phyloP scores from a whole-genome alignment of 2,113 vertebrate genomes.

The Mellivora capensis region DNA sequence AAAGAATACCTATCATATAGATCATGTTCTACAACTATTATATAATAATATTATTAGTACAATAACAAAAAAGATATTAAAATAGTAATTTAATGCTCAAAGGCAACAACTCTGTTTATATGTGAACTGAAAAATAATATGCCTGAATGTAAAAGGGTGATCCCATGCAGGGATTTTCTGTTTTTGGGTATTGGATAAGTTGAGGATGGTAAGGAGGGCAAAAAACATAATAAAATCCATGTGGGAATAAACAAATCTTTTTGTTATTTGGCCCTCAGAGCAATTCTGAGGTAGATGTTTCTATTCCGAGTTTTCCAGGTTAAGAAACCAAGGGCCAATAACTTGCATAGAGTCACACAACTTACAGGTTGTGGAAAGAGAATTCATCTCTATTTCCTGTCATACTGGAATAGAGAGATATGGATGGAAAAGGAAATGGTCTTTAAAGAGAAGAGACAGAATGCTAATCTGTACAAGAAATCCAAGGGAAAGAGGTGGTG shows the following conservation, averaged over 20 bases:
- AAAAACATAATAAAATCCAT: background rate
- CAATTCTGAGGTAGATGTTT: background rate
- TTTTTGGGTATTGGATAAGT: conserved; percentile 1
- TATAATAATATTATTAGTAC: background rate
- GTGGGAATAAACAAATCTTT: background rate
- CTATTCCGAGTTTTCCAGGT: background rate
- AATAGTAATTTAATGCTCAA: background rate
- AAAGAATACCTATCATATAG: background rate
- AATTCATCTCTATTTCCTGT: background rate
- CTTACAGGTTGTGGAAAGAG: background rate
- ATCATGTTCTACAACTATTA: background rate
- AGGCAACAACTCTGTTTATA: background rate
- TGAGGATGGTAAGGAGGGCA: background rate
- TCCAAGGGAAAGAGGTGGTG: background rate
- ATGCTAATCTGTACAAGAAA: background rate
- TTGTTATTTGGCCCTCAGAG: background rate
- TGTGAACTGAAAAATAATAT: background rate
- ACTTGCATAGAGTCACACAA: background rate
- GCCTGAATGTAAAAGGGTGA: background rate
- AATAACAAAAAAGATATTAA: background rate
- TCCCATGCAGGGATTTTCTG: background rate
- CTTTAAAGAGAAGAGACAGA: background rate
- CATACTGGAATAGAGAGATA: background rate
- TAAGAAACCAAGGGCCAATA: background rate
- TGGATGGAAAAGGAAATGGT: background rate